A percentile compares a stretch with the other conserved stretches of the same genome.
Evolutionary conservation across 2,113 vertebrate genomes (phyloP).

Genomic region (Alectura lathami): DNA sequence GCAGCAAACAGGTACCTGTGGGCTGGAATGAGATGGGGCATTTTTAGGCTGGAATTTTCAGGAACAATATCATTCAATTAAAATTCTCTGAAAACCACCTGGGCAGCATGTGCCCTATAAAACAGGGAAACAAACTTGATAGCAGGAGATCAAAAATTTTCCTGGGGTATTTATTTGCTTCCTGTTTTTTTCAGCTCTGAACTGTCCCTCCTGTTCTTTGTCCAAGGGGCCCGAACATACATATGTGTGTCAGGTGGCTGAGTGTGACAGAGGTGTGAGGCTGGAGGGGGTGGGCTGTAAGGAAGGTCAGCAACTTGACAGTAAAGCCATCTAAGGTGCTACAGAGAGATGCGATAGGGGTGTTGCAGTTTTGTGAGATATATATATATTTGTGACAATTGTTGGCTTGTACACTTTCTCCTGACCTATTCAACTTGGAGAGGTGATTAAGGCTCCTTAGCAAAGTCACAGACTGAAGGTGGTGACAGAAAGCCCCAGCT

Average conservation of each 20-base stretch:
- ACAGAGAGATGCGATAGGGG: not conserved
- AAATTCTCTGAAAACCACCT: not conserved
- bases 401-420: not conserved
- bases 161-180: not conserved
- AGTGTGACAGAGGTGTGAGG: not conserved
- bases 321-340: not conserved
- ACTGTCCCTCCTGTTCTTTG: not conserved
- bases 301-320: not conserved
- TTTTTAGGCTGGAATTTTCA: not conserved
- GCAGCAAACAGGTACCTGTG: not conserved
- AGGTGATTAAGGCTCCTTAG: not conserved
- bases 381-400: not conserved
- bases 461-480: not conserved
- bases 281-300: not conserved
- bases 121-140: not conserved
- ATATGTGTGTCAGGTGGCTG: not conserved
- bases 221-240: not conserved
- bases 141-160: not conserved
- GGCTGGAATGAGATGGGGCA: not conserved
- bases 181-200: not conserved
- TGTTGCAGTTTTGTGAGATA: not conserved
- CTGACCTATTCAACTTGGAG: not conserved
- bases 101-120: not conserved
- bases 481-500: not conserved
- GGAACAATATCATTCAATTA: not conserved